Evolutionary conservation across 2,113 vertebrate genomes (phyloP), one percentile per base, ranked within the genome.

Genomic region (Delphinus delphis): DNA sequence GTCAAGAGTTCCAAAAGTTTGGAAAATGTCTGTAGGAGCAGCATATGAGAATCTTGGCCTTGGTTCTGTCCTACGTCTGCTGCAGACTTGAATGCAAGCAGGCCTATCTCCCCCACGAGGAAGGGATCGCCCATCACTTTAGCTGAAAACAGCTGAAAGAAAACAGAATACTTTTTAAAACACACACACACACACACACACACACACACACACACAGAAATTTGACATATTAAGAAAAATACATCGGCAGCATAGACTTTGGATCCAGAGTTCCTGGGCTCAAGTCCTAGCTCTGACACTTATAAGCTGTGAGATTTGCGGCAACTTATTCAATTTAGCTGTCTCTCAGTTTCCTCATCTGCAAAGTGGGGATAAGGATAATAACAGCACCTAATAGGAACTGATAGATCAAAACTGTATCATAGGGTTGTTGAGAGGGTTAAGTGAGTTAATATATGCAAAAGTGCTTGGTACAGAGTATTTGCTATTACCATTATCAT

Each of bases 111-210:
- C 84, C 58, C 93, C 26, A 98, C 71, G 14, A 98, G 95, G 23
- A 96, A 47, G 26, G 97, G 98, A 13, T 98, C 93, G 77, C 98
- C 97, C 80, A 97, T 94, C 62, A 98, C 76, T 36, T 98, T 96
- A 17, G 97, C 97, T 76, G 98, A 98, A 98, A 99, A 99, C 74
- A 99, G 96, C 98, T 99, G 97, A 12, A 83, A 98, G 86, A 53
- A 95, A 97, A 93, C 3, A 41, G 31, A 91, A 77, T 6, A 44
- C 8, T 53, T 60, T 85, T 83, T 28, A 77, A 90, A 88, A 87
- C 47, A 63, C 17, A 53, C 50, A 53, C 50, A 53, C 50, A 47
- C 44, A 36, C 47, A 63, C 17, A 53, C 50, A 87, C 47, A 63
- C 17, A 53, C 50, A 87, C 47, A 63, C 17, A 53, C 50, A 87